These are phyloP conservation scores for Talpa occidentalis DNA, from an alignment of 2,113 vertebrate species.

Conservation along the genomic window DNA sequence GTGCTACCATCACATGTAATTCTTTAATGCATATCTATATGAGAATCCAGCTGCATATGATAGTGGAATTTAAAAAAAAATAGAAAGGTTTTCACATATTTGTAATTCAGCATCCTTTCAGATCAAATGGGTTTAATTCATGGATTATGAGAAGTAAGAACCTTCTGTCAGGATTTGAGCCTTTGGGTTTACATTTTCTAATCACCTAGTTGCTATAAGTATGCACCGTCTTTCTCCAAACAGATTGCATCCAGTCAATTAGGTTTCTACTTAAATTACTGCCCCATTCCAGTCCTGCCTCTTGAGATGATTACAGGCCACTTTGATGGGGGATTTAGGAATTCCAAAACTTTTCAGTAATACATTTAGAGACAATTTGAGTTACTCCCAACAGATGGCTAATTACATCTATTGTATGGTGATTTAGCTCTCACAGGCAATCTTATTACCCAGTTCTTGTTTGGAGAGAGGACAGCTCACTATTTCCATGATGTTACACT, in stretches of 20 bases:
- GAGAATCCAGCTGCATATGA: not conserved
- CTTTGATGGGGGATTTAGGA: constrained; percentile 60
- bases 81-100: not conserved
- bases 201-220: not conserved
- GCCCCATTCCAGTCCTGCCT: constrained; percentile 25
- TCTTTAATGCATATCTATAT: not conserved
- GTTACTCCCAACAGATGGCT: constrained; percentile 82
- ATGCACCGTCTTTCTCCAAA: not conserved
- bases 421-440: constrained; percentile 76
- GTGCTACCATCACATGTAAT: not conserved
- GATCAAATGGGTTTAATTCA: not conserved
- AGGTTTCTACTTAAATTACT: constrained; percentile 59
- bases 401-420: constrained; percentile 81
- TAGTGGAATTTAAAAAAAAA: not conserved
- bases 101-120: not conserved
- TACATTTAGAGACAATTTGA: constrained; percentile 73
- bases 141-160: not conserved
- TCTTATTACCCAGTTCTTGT: constrained; percentile 73
- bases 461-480: constrained; percentile 65
- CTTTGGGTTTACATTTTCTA: constrained; percentile 16
- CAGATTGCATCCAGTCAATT: constrained; percentile 24
- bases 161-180: not conserved
- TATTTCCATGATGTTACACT: constrained; percentile 68
- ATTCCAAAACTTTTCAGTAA: constrained; percentile 76
- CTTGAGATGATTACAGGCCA: constrained; percentile 66